Evolutionary conservation across 2,797 vertebrate genomes (phyloP).

Genomic region (Coccyzus lansbergi): DNA sequence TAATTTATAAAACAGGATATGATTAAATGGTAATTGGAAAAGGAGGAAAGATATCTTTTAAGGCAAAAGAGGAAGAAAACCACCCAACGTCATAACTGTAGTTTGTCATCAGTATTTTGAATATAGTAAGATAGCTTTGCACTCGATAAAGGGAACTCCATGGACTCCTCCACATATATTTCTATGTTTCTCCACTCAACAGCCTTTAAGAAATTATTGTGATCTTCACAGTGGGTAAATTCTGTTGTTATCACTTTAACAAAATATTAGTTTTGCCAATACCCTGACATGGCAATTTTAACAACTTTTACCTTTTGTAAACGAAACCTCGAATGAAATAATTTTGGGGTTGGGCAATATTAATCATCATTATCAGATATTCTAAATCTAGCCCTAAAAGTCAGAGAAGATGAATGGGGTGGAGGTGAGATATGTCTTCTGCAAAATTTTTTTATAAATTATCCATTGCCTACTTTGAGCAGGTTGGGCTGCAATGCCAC

Average conservation of each 20-base stretch:
- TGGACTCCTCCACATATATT: background rate
- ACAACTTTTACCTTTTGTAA: background rate
- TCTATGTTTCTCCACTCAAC: background rate
- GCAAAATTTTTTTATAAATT: background rate
- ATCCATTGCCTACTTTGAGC: conserved; percentile 33
- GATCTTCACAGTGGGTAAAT: conserved; percentile 2
- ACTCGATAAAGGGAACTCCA: background rate
- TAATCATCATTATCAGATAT: background rate
- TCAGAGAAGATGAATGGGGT: background rate
- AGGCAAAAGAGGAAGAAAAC: background rate
- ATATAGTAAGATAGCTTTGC: background rate
- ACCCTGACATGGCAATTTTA: background rate
- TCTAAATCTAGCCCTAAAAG: conserved; percentile 22
- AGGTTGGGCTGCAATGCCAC: conserved; percentile 81
- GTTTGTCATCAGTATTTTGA: background rate
- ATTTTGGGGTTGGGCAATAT: background rate
- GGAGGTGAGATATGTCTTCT: background rate
- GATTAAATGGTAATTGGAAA: background rate
- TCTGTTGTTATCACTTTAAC: background rate
- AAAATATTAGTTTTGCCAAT: background rate
- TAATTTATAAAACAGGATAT: background rate
- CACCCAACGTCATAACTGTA: background rate
- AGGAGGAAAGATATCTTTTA: background rate
- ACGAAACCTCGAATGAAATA: background rate
- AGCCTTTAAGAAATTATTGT: conserved; percentile 40